These are phyloP conservation scores for Drosophila obscura DNA, from an alignment of 1,140 invertebrate species.

Conservation along the genomic window DNA sequence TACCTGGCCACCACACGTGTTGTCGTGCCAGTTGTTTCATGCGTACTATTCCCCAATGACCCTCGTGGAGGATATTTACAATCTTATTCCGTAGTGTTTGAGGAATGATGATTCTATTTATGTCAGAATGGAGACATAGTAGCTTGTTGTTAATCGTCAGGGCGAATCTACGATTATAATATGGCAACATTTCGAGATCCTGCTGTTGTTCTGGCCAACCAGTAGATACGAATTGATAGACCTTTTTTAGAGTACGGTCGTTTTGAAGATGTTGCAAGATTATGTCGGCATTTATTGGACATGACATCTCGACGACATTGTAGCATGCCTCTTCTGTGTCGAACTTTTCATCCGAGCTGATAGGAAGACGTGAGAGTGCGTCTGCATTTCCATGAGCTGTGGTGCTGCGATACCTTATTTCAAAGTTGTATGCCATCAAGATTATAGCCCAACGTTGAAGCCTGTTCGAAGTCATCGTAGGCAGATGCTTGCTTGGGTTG, in stretches of 20 bases:
- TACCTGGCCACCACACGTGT: slow-evolving; percentile 84
- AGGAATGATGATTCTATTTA: slow-evolving; percentile 62
- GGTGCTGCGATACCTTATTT: no score
- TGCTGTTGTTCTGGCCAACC: no score
- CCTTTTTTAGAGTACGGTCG: no score
- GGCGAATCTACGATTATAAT: slow-evolving; percentile 11
- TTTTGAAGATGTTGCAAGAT: background rate
- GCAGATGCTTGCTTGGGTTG: no score
- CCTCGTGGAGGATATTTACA: slow-evolving; percentile 80
- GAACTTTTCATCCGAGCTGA: no score
- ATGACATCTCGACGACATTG: slow-evolving; percentile 14
- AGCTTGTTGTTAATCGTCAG: slow-evolving; percentile 16
- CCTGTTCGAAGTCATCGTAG: no score
- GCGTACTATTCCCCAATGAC: slow-evolving; percentile 30
- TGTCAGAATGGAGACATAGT: slow-evolving; percentile 9
- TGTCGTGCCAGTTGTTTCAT: slow-evolving; percentile 84
- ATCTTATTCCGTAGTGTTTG: slow-evolving; percentile 47
- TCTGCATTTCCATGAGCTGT: no score
- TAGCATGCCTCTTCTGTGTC: slow-evolving; percentile 24
- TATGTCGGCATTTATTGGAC: slow-evolving; percentile 28
- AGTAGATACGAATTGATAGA: no score
- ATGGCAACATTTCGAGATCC: slow-evolving; percentile 4
- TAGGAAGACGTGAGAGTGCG: no score
- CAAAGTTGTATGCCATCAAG: no score
- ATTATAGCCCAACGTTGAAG: no score